Conservation (phyloP, 1,140 invertebrate species). For the Trachymyrmex septentrionalis region DNA sequence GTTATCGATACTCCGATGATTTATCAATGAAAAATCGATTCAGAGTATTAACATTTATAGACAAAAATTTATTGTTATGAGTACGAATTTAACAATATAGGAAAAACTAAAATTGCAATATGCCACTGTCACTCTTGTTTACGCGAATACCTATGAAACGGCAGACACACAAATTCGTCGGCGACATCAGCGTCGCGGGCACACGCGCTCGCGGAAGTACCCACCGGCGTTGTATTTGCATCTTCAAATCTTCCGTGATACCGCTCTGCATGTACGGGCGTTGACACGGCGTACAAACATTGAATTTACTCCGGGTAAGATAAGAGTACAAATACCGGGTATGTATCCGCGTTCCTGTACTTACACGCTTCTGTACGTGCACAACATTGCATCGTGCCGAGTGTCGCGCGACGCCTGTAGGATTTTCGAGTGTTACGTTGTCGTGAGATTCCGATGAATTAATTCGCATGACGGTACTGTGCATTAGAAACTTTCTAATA, state of each 20-base stretch:
- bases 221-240: conserved; percentile 71
- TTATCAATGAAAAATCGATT: neutral
- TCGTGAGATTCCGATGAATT: conserved; percentile 67
- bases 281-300: conserved; percentile 73
- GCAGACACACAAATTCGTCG: conserved; percentile 48
- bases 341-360: conserved; percentile 64
- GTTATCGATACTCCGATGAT: neutral
- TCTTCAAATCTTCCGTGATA: conserved; percentile 77
- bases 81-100: neutral
- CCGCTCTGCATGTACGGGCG: conserved; percentile 59
- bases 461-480: conserved; percentile 48
- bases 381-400: conserved; percentile 40
- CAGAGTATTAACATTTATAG: neutral
- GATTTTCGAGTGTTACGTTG: conserved; percentile 65
- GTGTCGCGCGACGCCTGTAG: conserved; percentile 54
- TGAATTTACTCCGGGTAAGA: conserved; percentile 75
- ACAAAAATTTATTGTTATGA: neutral
- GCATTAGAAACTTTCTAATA: conserved; percentile 19
- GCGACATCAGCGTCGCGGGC: conserved; percentile 7
- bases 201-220: conserved; percentile 63
- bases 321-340: conserved; percentile 75
- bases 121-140: neutral
- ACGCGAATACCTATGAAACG: conserved; percentile 12
- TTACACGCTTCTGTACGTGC: conserved; percentile 61
- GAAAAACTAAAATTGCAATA: conserved; percentile 22